Evolutionary conservation across 2,113 vertebrate genomes (phyloP).

Genomic region (Strix aluco): DNA sequence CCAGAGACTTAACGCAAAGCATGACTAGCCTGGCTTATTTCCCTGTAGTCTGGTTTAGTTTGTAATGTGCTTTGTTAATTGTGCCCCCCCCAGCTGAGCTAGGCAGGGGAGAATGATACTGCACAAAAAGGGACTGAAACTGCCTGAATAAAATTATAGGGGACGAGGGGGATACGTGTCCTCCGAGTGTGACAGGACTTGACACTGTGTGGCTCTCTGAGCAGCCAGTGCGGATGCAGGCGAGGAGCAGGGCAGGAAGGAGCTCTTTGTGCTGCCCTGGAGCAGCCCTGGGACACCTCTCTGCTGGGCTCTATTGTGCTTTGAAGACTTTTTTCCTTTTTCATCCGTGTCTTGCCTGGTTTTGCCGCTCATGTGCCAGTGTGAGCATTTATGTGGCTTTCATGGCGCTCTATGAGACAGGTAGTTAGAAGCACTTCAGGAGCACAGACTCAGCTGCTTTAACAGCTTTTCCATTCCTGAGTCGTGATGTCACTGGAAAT

Average conservation of each 20-base stretch:
- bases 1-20: background rate
- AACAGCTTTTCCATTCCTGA: background rate
- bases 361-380: background rate
- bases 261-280: background rate
- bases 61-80: background rate
- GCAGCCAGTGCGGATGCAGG: background rate
- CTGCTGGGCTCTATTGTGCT: background rate
- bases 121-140: background rate
- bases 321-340: background rate
- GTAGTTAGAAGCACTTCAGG: background rate
- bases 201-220: background rate
- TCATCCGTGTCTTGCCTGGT: background rate
- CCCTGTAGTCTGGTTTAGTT: background rate
- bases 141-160: background rate
- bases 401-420: background rate
- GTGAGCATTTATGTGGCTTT: background rate
- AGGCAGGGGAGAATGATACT: background rate
- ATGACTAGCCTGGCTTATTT: background rate
- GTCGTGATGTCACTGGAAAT: background rate
- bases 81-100: background rate
- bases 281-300: background rate
- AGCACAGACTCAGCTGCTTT: background rate
- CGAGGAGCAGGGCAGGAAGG: background rate
- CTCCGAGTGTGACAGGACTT: background rate
- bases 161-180: accelerated